A percentile compares a stretch with the other conserved stretches of the same genome.
These are phyloP conservation scores for Coregonus suidteri DNA, from an alignment of 2,797 vertebrate species.

Conservation along the genomic window DNA sequence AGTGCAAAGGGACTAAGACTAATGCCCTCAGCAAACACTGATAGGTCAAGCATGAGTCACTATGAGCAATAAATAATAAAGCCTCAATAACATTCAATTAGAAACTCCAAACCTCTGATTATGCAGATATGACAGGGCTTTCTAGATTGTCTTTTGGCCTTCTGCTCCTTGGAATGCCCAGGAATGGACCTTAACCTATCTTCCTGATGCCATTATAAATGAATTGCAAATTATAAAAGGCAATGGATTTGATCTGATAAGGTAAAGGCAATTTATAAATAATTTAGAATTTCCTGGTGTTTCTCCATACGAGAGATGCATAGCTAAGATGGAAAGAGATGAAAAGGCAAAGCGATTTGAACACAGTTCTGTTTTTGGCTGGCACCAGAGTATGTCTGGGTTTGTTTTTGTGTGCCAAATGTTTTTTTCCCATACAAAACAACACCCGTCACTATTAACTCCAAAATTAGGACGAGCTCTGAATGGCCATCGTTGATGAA, in stretches of 20 bases:
- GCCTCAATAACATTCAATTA: conserved; percentile 8
- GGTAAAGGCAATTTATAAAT: no score
- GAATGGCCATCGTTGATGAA: conserved; percentile 14
- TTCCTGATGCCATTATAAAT: not conserved
- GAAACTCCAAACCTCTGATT: conserved; percentile 10
- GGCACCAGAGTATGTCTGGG: not conserved
- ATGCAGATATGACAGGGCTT: conserved; percentile 6
- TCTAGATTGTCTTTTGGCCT: conserved; percentile 1
- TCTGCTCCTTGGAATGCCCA: not conserved
- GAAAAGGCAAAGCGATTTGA: not conserved
- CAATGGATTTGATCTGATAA: not conserved
- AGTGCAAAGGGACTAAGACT: not conserved
- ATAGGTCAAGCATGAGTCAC: conserved; percentile 4
- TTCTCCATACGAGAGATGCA: not conserved
- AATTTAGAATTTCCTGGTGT: not conserved
- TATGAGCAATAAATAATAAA: conserved; percentile 8
- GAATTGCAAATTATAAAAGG: conserved; percentile 15
- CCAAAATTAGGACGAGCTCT: conserved; percentile 28
- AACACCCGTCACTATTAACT: conserved; percentile 31
- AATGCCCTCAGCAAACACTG: not conserved
- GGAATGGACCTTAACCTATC: not conserved
- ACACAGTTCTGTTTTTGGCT: not conserved
- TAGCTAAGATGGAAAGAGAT: no score
- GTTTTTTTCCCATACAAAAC: conserved; percentile 34
- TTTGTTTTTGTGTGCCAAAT: conserved; percentile 16